Conservation (phyloP, 37 sponge, comb jelly and placozoan species). For the Axinella damicornis region DNA sequence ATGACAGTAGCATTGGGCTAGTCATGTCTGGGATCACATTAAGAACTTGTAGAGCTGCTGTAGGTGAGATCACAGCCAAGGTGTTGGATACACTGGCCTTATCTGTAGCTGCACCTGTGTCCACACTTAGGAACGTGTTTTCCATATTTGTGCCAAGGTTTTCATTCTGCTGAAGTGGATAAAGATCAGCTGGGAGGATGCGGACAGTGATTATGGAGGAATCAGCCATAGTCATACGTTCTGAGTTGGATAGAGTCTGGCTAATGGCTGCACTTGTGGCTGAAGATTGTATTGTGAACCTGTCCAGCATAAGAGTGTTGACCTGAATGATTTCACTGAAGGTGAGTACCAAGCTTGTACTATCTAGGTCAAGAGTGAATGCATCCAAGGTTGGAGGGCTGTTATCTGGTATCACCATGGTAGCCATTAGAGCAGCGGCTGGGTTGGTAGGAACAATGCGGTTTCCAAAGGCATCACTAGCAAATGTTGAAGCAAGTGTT, state of each 20-base stretch:
- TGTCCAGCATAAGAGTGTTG: slow-evolving; percentile 1
- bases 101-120: slow-evolving; percentile 16
- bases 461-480: slow-evolving; percentile 82
- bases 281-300: slow-evolving; percentile 38
- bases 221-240: neutral
- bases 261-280: neutral
- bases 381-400: slow-evolving; percentile 52
- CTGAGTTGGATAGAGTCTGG: slow-evolving; percentile 29
- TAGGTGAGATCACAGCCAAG: slow-evolving; percentile 31
- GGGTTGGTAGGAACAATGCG: slow-evolving; percentile 37
- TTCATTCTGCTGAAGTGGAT: slow-evolving; percentile 36
- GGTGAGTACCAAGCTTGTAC: slow-evolving; percentile 52
- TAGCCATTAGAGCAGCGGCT: slow-evolving; percentile 8
- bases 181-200: slow-evolving; percentile 19
- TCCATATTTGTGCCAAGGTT: slow-evolving; percentile 41
- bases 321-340: slow-evolving; percentile 76
- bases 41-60: slow-evolving; percentile 41
- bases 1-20: slow-evolving; percentile 61
- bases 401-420: slow-evolving; percentile 49
- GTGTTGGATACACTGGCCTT: slow-evolving; percentile 12
- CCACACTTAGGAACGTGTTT: slow-evolving; percentile 60
- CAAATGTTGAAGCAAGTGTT: slow-evolving; percentile 28
- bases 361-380: slow-evolving; percentile 70
- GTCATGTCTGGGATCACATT: slow-evolving; percentile 68
- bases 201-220: slow-evolving; percentile 26